Evolutionary conservation across 2,797 vertebrate genomes (phyloP), one percentile per base, ranked within the genome.

Genomic region (Chaunax sp.): DNA sequence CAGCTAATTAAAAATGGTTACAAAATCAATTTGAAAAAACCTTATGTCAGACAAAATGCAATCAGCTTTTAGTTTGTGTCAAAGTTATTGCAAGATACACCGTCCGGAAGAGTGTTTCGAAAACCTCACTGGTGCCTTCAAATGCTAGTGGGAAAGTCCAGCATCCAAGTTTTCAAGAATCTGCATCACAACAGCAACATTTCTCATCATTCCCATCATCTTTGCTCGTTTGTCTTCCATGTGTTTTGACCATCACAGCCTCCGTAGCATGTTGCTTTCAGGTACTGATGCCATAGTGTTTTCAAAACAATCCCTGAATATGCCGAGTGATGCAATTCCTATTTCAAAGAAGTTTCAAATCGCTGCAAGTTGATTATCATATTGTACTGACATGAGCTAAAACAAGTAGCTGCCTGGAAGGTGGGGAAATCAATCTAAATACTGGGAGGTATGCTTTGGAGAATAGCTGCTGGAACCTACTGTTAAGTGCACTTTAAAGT

Each of bases 321-420:
- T 37, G 43, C 14, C 35, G 10, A 58, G 18, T 49, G 69, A 64
- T 53, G 52, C 5, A 23, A 64, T 56, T 77, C 26, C 20, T 55
- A 30, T 54, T 70, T 84, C 20, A 81, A 69, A 57, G 26, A 49
- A 23, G 38, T 67, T 64, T 67, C 1, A 57, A 64, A 37, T 52
- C 22, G 47, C 13, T 68, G 18, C 2, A 52, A 49, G 41, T 67
- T 61, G 4, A 41, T 69, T 18, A n/a, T 57, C 35, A 50, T 47
- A 57, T 45, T 43, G 3, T 11, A 47, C 7, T 19, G 28, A 50
- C 18, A 37, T 37, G 0, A 62, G 41, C 4, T 41, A 13, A 54
- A 19, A 40, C 4, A 6, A 46, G n/a, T 28, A 26, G 41, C 16
- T 63, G 28, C n/a, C 22, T 26, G 12, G 43, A 49, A 19, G 35